A percentile compares a stretch with the other conserved stretches of the same genome.
Conservation (phyloP, 1,140 invertebrate genomes). For the Campodea augens region DNA sequence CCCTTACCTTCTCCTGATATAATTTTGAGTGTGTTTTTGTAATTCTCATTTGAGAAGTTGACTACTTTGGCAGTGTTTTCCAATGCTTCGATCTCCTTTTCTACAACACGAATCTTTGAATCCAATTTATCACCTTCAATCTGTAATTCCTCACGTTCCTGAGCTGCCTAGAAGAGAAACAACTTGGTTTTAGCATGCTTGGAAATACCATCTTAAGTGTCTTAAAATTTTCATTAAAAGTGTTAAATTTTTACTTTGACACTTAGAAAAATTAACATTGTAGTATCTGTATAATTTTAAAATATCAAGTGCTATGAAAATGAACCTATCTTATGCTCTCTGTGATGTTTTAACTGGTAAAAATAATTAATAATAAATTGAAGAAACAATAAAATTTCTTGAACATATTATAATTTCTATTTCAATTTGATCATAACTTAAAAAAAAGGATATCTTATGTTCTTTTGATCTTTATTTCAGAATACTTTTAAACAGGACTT, state of each 20-base stretch:
- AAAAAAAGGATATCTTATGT: background rate
- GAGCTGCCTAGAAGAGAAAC: slow-evolving; percentile 26
- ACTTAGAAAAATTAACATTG: slow-evolving; percentile 8
- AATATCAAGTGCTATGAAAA: background rate
- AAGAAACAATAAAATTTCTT: background rate
- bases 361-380: no score
- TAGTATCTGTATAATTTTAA: slow-evolving; percentile 2
- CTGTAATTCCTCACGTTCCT: slow-evolving; percentile 42
- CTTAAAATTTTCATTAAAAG: background rate
- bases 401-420: background rate
- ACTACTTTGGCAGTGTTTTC: slow-evolving; percentile 49
- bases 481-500: no score
- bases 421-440: background rate
- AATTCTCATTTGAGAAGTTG: slow-evolving; percentile 41
- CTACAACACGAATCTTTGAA: slow-evolving; percentile 38
- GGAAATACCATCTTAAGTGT: background rate
- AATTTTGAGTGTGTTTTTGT: no score
- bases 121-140: slow-evolving; percentile 48
- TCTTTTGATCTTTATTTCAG: background rate
- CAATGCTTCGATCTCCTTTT: slow-evolving; percentile 48
- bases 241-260: background rate
- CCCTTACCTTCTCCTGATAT: no score
- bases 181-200: background rate
- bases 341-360: no score
- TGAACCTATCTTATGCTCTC: no score